Percentiles rank a stretch among this genome's conserved stretches.
These are phyloP conservation scores for Rosalia funebris DNA, from an alignment of 2,888 invertebrate species.

Conservation along the genomic window DNA sequence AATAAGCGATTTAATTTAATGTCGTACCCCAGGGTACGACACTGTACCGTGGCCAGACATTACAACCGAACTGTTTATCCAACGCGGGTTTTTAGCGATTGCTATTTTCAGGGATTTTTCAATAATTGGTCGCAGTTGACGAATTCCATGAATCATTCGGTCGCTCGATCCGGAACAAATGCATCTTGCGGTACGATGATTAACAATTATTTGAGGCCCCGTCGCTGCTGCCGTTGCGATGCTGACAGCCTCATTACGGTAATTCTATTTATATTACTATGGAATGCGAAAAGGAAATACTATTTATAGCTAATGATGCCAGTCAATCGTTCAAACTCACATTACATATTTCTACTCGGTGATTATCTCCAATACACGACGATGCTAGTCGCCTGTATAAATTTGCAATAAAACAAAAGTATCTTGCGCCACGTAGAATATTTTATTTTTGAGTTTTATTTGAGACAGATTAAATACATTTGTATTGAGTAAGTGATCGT, in stretches of 20 bases:
- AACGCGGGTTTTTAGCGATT: neutral
- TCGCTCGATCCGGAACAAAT: slow-evolving; percentile 1
- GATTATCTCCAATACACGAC: neutral
- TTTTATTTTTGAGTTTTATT: too few relatives aligned
- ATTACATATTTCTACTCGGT: slow-evolving; percentile 6
- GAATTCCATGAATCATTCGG: neutral
- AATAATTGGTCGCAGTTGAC: neutral
- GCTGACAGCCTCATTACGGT: slow-evolving; percentile 20
- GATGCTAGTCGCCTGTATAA: neutral
- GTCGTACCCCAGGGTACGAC: too few relatives aligned
- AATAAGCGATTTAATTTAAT: too few relatives aligned
- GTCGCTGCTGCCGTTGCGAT: neutral
- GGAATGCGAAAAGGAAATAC: slow-evolving; percentile 25
- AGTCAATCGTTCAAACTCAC: slow-evolving; percentile 19
- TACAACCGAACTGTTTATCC: neutral
- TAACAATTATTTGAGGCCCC: neutral
- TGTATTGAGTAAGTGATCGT: too few relatives aligned
- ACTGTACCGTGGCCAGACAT: too few relatives aligned
- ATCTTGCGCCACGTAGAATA: too few relatives aligned
- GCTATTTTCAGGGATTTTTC: neutral
- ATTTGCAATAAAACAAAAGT: neutral
- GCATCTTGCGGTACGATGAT: neutral
- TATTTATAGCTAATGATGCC: slow-evolving; percentile 26
- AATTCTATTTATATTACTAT: slow-evolving; percentile 21
- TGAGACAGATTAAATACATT: too few relatives aligned